Base-by-base conservation (phyloP, 2,888 invertebrate genomes). In the Empis livida region DNA sequence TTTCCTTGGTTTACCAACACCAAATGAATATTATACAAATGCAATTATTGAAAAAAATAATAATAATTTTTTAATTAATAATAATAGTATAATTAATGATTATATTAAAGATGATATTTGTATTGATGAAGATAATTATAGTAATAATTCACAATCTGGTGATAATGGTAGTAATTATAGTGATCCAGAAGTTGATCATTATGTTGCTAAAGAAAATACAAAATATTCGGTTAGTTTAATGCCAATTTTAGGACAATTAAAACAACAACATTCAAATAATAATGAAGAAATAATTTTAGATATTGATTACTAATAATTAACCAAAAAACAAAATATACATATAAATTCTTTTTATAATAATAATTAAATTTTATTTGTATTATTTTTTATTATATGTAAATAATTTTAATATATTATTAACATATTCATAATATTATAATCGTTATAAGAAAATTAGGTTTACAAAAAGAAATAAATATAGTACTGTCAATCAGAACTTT, bases 101-200 rank as follows among this genome's bases (percentile, higher is more conserved):
- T 11, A 17, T 39, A 39, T 11, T 39, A 13, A 17, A 11, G 17
- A 39, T 16, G 39, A 39, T 39, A 39, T 39, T 1, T 17, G 16
- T 11, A 39, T 11, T 39, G 10, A 17, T 17, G 13, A 17, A 13
- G 16, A 17, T 17, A 39, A 39, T 17, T 11, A 39, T 17, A 17
- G 17, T 39, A 17, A 17, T 39, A 39, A 17, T 17, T 17, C 39
- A 39, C 14, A 10, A 39, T 9, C 2, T 39, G 39, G 17, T 44
- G 52, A 55, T 45, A 61, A 61, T n/a, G 46, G 55, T 10, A 57
- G 54, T 14, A 56, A 61, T 14, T 59, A 59, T 43, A 61, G 61
- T 48, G 61, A 59, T 52, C 55, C 61, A 2, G 61, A 61, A 56
- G 59, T 56, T 17, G 63, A 66, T 55, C 59, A 59, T 49, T 57